phyloP scores from a whole-genome alignment of 53 echinoderm and acorn worm species.

The Luidia sarsii region DNA sequence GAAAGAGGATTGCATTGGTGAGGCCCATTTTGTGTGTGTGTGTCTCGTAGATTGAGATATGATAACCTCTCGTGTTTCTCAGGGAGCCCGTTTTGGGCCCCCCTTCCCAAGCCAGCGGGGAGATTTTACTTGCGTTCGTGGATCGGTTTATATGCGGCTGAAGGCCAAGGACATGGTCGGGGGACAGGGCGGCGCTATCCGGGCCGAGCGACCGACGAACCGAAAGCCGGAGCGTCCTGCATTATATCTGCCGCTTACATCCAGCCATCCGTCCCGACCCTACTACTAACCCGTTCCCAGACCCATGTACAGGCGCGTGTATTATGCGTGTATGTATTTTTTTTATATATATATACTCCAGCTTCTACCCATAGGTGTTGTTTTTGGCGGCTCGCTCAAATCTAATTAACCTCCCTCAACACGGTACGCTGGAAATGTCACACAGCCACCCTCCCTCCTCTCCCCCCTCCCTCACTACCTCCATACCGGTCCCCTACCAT shows the following conservation, averaged over 20 bases:
- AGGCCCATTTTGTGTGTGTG: too few species aligned
- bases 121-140: constrained; percentile 22
- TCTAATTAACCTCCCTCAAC: constrained; percentile 48
- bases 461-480: too few species aligned
- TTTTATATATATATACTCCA: not conserved
- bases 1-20: too few species aligned
- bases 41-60: too few species aligned
- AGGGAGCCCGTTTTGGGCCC: not conserved
- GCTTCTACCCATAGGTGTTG: constrained; percentile 39
- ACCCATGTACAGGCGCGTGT: too few species aligned
- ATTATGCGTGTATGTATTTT: constrained; percentile 27
- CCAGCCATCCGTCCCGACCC: too few species aligned
- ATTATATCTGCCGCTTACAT: not conserved
- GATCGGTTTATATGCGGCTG: constrained; percentile 32
- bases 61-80: too few species aligned
- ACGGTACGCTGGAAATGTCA: constrained; percentile 48
- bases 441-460: constrained; percentile 13
- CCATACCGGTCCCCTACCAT: too few species aligned
- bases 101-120: not conserved
- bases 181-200: too few species aligned
- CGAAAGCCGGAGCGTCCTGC: too few species aligned
- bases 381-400: constrained; percentile 48
- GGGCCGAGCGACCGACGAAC: too few species aligned
- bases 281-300: too few species aligned
- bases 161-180: constrained; percentile 53